A percentile compares a stretch with the other conserved stretches of the same genome.
Evolutionary conservation across 2,113 vertebrate species (phyloP).

Genomic region (Macroglossus sobrinus): DNA sequence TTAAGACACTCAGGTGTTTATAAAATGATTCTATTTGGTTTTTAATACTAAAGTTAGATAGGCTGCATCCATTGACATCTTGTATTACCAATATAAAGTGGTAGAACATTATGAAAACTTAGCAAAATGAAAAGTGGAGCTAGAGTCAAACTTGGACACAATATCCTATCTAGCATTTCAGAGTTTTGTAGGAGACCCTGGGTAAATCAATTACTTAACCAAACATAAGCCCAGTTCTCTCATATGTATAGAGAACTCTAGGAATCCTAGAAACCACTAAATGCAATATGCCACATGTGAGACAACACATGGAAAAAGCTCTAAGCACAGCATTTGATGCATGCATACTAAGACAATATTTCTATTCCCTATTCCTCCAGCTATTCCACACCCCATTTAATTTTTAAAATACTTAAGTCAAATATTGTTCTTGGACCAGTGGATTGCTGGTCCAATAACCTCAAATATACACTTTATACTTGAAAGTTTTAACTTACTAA

Average conservation of each 20-base stretch:
- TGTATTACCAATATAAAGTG: not conserved
- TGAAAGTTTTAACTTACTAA: constrained; percentile 19
- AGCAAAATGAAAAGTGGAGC: not conserved
- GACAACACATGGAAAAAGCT: not conserved
- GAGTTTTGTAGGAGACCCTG: not conserved
- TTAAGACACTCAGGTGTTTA: not conserved
- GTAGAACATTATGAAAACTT: not conserved
- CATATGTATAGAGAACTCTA: not conserved
- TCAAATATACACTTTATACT: not conserved
- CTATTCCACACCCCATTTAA: not conserved
- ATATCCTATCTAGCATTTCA: constrained; percentile 9
- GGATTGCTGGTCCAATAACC: not conserved
- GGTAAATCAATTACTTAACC: not conserved
- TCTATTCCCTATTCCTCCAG: not conserved
- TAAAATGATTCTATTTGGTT: not conserved
- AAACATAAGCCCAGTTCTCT: not conserved
- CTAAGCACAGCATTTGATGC: not conserved
- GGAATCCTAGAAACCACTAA: not conserved
- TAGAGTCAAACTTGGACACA: not conserved
- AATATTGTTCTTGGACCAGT: not conserved
- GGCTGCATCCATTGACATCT: not conserved
- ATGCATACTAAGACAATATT: not conserved
- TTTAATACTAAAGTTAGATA: not conserved
- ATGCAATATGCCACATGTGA: not conserved
- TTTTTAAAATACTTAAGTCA: constrained; percentile 24